Evolutionary conservation across 2,888 invertebrate species (phyloP), one percentile per base, ranked within the genome.

Genomic region (Latheticus oryzae): DNA sequence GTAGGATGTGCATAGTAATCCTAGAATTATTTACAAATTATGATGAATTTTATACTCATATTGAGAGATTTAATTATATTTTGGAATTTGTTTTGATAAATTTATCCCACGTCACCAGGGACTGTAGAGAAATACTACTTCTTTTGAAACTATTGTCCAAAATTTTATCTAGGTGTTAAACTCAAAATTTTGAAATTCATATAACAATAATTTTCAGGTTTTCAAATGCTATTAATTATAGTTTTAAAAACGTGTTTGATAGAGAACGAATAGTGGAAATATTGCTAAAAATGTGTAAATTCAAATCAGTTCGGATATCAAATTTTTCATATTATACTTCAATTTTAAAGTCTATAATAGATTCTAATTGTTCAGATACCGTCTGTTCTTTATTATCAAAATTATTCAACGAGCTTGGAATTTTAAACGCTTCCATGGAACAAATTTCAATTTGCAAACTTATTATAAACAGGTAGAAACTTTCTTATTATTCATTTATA

Each of bases 261-360:
- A 42, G 16, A 45, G 45, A 45, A 30, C 5, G 21, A 17, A 45
- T 45, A 12, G 2, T 45, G 8, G 45, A 45, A 45, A 12, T 30
- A 5, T 19, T 45, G 30, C 12, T 45, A 45, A 45, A 30, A 30
- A 15, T 45, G 19, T 1, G 9, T 1, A 30, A 15, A 5, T 45
- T 30, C n/a, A 17, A 30, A 9, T 15, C 12, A 5, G 8, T 30
- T 5, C 30, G 19, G 9, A 21, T 19, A 19, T 30, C 15, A 2
- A 19, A 30, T 5, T 45, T 45, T 11, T 1, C 9, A n/a, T 9
- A 7, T 8, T 45, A 45, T 30, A 15, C 11, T 5, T 7, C 19
- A 13, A 28, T 45, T 45, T 30, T 45, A 8, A 17, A 11, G 5
- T 11, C 11, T 7, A 3, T 45, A 3, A 12, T 45, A 9, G 12